A percentile compares a stretch with the other conserved stretches of the same genome.
phyloP scores from a whole-genome alignment of 2,888 invertebrate species.

The Nezara viridula region DNA sequence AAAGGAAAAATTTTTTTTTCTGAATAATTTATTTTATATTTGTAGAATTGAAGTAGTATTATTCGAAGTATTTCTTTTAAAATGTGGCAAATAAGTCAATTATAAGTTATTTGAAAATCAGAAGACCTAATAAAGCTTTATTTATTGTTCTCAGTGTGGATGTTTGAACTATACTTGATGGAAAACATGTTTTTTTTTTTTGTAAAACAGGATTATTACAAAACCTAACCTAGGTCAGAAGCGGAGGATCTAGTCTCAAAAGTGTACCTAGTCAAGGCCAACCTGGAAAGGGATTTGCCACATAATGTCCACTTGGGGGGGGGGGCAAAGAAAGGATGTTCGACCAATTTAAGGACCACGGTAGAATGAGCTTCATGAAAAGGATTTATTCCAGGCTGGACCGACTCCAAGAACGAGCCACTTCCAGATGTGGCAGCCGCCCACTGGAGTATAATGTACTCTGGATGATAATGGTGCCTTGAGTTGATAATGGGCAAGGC shows the following conservation, averaged over 20 bases:
- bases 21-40: no score
- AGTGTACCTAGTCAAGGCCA: not conserved
- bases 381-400: constrained; percentile 40
- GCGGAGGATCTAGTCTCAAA: not conserved
- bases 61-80: no score
- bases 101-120: no score
- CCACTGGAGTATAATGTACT: not conserved
- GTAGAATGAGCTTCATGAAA: constrained; percentile 9
- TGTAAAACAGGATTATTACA: no score
- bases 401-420: not conserved
- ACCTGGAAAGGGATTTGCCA: not conserved
- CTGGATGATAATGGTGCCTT: not conserved
- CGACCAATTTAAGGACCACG: constrained; percentile 16
- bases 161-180: no score
- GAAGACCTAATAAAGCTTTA: no score
- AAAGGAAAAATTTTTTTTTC: no score
- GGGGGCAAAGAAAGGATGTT: constrained; percentile 29
- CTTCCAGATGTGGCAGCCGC: not conserved
- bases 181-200: no score
- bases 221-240: not conserved
- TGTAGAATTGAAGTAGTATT: no score
- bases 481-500: not conserved
- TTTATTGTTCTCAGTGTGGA: no score
- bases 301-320: not conserved
- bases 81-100: no score